Percentiles rank a stretch among this genome's conserved stretches.
Conservation (phyloP, 2,888 invertebrate species). For the Formica aserva region DNA sequence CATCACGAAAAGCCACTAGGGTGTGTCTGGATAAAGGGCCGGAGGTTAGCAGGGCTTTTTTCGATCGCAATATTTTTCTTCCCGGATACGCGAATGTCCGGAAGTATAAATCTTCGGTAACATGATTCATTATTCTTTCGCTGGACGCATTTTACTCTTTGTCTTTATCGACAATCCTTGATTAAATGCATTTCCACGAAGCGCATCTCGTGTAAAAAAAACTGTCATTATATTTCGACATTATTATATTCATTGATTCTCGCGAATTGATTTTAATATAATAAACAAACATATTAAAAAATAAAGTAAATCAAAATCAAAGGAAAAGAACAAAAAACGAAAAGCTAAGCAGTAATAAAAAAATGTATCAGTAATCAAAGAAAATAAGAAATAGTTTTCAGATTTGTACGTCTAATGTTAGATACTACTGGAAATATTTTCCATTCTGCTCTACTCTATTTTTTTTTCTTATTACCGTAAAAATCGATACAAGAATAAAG, state of each 20-base stretch:
- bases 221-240: not conserved
- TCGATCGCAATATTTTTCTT: conserved; percentile 49
- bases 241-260: not conserved
- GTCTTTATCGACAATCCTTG: conserved; percentile 7
- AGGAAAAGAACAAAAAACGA: not conserved
- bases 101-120: conserved; percentile 42
- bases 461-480: not conserved
- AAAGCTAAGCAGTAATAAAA: not conserved
- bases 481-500: not conserved
- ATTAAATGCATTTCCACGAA: conserved; percentile 1
- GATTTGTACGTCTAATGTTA: not conserved
- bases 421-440: not conserved
- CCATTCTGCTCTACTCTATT: not conserved
- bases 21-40: conserved; percentile 46
- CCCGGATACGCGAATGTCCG: conserved; percentile 44
- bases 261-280: not conserved
- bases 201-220: not conserved
- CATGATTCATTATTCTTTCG: conserved; percentile 39
- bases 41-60: conserved; percentile 34
- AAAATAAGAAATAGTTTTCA: not conserved
- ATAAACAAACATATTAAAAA: not conserved
- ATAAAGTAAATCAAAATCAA: not conserved
- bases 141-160: conserved; percentile 4
- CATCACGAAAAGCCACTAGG: conserved; percentile 54
- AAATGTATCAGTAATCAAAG: not conserved